Base-by-base conservation (phyloP, 2,113 vertebrate genomes). In the Amphilophus citrinellus region DNA sequence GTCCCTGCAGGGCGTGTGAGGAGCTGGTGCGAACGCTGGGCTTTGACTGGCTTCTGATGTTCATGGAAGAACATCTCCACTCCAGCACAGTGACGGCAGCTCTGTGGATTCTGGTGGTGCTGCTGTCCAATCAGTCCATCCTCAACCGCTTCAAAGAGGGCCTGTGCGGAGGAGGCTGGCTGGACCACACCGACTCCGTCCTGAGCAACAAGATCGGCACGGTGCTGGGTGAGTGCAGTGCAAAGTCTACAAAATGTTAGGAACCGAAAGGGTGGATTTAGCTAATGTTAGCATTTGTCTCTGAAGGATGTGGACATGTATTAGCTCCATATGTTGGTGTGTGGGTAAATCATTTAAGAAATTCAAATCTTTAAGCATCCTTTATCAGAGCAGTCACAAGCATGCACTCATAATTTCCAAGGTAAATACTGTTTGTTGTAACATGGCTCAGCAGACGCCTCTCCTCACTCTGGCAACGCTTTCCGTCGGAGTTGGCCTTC, bases 191-290 rank as follows among this genome's bases (percentile, higher is more conserved):
- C 0, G 98, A 99, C 92, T 97, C 98, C 7, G 98, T 99, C 84
- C 95, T 99, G 82, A 99, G 98, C 79, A 99, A 99, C 75, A 99
- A 99, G 94, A 99, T 99, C 0, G 98, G 98, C 56, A 99, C 98
- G 2, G 98, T 99, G 57, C 96, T 99, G 94, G 98, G 98, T 99
- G 96, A 84, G 97, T 81, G 14, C 3, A 5, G 8, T 42, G 0
- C 65, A 47, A 27, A 50, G 39, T 44, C 30, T 30, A 30, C 13
- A 47, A 6, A 15, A 47, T 15, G 14, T 15, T 47, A 6, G 24
- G 15, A 71, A 10, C 66, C 20, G 44, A 50, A 47, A 50, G 24
- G 15, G 15, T 50, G 22, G 42, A 68, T 68, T 68, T 18, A 14
- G 42, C 47, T 50, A 50, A 68, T 0, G 3, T 47, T 68, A 68